Evolutionary conservation across 1,140 invertebrate genomes (phyloP).

Genomic region (Nasonia vitripennis): DNA sequence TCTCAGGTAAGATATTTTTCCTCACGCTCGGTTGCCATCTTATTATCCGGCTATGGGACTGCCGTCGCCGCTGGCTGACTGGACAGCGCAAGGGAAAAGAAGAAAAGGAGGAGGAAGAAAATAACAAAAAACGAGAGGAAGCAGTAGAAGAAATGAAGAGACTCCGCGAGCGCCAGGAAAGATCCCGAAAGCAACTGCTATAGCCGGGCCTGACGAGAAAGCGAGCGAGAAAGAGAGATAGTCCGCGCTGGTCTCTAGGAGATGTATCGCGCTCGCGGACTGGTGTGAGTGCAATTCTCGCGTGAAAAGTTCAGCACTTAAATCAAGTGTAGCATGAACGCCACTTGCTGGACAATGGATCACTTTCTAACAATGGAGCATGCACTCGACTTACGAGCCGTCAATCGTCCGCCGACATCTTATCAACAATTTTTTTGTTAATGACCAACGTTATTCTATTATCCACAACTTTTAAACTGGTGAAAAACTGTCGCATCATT

Average conservation of each 20-base stretch:
- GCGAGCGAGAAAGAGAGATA: constrained; percentile 10
- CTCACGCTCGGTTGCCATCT: constrained; percentile 66
- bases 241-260: not conserved
- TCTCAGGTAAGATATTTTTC: constrained; percentile 66
- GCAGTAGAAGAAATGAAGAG: constrained; percentile 11
- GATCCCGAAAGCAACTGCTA: constrained; percentile 9
- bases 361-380: constrained; percentile 20
- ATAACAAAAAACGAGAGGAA: not conserved
- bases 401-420: not conserved
- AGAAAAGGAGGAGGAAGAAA: not conserved
- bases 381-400: not conserved
- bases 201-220: not conserved
- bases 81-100: constrained; percentile 41
- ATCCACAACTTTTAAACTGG: too few relatives aligned
- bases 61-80: constrained; percentile 13
- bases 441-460: too few relatives aligned
- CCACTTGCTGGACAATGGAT: constrained; percentile 34
- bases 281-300: constrained; percentile 10
- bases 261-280: not conserved
- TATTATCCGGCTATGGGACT: constrained; percentile 63
- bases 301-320: constrained; percentile 32
- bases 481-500: too few relatives aligned
- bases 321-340: constrained; percentile 30
- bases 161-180: not conserved
- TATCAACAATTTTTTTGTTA: not conserved